Base-by-base conservation (phyloP, 2,797 vertebrate species). In the Anguilla anguilla region DNA sequence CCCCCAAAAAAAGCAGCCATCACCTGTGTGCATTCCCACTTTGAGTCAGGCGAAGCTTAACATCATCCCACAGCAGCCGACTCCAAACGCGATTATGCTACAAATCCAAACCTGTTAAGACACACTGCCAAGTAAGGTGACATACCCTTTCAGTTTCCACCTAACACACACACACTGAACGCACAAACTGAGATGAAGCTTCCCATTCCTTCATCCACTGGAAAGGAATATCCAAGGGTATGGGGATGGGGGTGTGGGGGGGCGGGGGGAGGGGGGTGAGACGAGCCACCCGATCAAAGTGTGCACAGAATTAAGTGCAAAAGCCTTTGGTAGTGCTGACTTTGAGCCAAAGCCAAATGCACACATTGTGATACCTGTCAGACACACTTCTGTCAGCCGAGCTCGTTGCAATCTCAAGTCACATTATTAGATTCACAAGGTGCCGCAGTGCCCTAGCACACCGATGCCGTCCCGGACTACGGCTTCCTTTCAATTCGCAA, bases 41-140 rank as follows among this genome's bases (percentile, higher is more conserved):
- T 43, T 79, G 74, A 79, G 39, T 46, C 85, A 57, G 74, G 83
- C 49, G 17, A 64, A 67, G 87, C 88, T 88, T 90, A 89, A 89
- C 85, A 87, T 90, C 87, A 88, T 79, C 86, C 49, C 83, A 61
- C 69, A 87, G 51, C 57, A 83, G 86, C 39, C 39, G 39, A 39
- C 39, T 39, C 39, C 39, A 39, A 39, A 39, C 39, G 0, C 39
- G 39, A 89, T 89, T 89, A 88, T 49, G 83, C 81, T n/a, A 46
- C 39, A 87, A 64, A 88, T 87, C 57, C 86, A 91, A 88, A 88
- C 81, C 84, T 87, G 88, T 89, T 89, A 88, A 85, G 53, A 83
- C 55, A 90, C 55, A 81, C 87, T 88, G 74, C 22, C 74, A 46
- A 25, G 35, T 17, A 22, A 39, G 6, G 43, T 46, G 89, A 87